Conservation (phyloP, 1,140 invertebrate genomes). For the Drosophila pallidifrons region DNA sequence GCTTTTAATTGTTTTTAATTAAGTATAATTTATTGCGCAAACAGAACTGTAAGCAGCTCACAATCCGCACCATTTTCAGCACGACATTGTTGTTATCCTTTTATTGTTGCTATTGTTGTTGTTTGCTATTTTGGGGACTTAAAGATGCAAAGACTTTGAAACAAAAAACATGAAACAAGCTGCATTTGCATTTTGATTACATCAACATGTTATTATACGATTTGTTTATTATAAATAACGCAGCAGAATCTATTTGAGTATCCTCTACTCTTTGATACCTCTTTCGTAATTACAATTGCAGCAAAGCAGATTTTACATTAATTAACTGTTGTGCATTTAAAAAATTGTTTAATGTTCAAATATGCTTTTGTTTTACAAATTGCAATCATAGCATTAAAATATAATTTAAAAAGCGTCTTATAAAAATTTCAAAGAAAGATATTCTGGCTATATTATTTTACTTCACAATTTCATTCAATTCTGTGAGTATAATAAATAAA, state of each 20-base stretch:
- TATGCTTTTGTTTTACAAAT: neutral
- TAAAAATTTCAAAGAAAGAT: no score
- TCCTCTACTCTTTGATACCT: neutral
- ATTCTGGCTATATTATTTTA: no score
- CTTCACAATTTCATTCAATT: no score
- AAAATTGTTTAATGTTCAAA: neutral
- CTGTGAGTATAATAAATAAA: no score
- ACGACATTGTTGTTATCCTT: neutral
- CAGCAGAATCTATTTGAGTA: neutral
- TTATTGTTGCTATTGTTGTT: neutral
- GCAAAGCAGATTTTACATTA: no score
- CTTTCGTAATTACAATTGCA: neutral
- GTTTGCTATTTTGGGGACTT: conserved; percentile 1
- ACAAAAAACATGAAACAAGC: conserved; percentile 13
- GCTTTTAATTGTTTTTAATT: conserved; percentile 84
- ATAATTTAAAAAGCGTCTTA: no score
- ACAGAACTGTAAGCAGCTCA: conserved; percentile 50
- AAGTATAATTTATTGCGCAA: conserved; percentile 80
- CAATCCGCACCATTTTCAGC: conserved; percentile 19
- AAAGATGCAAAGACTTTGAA: conserved; percentile 6
- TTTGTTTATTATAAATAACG: conserved; percentile 27
- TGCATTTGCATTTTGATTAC: conserved; percentile 52
- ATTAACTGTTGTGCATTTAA: no score
- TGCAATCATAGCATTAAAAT: no score
- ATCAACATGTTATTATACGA: conserved; percentile 35